Percentiles rank a stretch among this genome's conserved stretches.
Evolutionary conservation across 2,888 invertebrate species (phyloP).

Genomic region (Drosophila kambysellisi): DNA sequence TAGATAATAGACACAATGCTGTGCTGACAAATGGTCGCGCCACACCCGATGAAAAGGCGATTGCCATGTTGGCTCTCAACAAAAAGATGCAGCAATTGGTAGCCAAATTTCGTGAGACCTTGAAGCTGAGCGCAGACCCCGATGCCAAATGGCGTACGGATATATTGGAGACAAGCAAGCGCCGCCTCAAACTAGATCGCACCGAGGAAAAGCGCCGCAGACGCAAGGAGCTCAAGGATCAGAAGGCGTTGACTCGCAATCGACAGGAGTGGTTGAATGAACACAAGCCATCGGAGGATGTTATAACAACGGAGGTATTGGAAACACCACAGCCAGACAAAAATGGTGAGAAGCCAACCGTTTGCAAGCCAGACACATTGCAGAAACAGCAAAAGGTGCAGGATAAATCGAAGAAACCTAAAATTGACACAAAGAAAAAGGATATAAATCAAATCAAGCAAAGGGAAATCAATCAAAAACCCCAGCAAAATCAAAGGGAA

Average conservation of each 20-base stretch:
- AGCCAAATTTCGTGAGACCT: conserved; percentile 53
- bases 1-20: conserved; percentile 62
- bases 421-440: not conserved
- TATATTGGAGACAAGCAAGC: conserved; percentile 78
- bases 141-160: conserved; percentile 73
- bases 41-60: conserved; percentile 76
- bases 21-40: conserved; percentile 80
- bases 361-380: not conserved
- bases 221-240: conserved; percentile 69
- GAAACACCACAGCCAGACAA: not conserved
- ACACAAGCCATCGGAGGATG: conserved; percentile 39
- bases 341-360: not conserved
- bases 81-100: conserved; percentile 75
- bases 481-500: not conserved
- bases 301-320: not conserved
- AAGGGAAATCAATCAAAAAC: not conserved
- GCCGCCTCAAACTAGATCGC: conserved; percentile 67
- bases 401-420: conserved; percentile 1
- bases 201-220: conserved; percentile 72
- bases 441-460: not conserved
- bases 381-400: conserved; percentile 1
- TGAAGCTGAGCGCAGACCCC: conserved; percentile 60
- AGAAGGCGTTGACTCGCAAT: conserved; percentile 70
- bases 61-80: conserved; percentile 80
- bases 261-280: conserved; percentile 79